These are phyloP conservation scores for Elymnias hypermnestra DNA, from an alignment of 1,140 invertebrate species.

Conservation along the genomic window DNA sequence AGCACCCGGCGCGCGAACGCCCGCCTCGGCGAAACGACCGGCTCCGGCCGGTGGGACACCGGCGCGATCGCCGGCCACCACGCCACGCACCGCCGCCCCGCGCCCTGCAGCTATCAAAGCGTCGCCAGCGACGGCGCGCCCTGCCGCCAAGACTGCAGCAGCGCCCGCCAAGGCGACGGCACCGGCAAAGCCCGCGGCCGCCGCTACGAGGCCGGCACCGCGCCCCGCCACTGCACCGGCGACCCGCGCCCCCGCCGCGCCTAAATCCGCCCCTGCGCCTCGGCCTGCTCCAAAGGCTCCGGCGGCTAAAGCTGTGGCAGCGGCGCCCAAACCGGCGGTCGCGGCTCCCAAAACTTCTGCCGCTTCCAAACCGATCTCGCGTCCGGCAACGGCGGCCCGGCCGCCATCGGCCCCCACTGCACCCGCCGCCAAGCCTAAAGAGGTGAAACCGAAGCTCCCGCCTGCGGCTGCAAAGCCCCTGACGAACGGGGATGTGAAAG, in stretches of 20 bases:
- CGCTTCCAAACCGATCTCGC: slow-evolving; percentile 12
- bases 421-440: too few relatives aligned
- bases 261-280: slow-evolving; percentile 16
- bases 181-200: slow-evolving; percentile 19
- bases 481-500: too few relatives aligned
- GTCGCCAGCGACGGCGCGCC: slow-evolving; percentile 15
- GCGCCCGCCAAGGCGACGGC: slow-evolving; percentile 23
- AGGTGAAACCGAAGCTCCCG: too few relatives aligned
- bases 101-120: slow-evolving; percentile 23
- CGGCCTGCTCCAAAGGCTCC: slow-evolving; percentile 35
- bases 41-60: slow-evolving; percentile 24
- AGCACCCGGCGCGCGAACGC: slow-evolving; percentile 25
- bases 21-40: slow-evolving; percentile 26
- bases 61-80: slow-evolving; percentile 21
- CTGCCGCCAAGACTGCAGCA: slow-evolving; percentile 31
- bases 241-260: slow-evolving; percentile 12
- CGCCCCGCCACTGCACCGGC: background rate
- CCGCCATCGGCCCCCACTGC: slow-evolving; percentile 21
- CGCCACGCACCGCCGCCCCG: slow-evolving; percentile 12
- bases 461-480: too few relatives aligned
- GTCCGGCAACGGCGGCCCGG: slow-evolving; percentile 26
- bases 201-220: slow-evolving; percentile 20
- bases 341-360: too few relatives aligned
- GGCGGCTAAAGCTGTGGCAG: slow-evolving; percentile 66
- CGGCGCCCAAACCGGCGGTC: slow-evolving; percentile 50